Evolutionary conservation across 2,113 vertebrate genomes (phyloP).

Genomic region (Anoura caudifer): DNA sequence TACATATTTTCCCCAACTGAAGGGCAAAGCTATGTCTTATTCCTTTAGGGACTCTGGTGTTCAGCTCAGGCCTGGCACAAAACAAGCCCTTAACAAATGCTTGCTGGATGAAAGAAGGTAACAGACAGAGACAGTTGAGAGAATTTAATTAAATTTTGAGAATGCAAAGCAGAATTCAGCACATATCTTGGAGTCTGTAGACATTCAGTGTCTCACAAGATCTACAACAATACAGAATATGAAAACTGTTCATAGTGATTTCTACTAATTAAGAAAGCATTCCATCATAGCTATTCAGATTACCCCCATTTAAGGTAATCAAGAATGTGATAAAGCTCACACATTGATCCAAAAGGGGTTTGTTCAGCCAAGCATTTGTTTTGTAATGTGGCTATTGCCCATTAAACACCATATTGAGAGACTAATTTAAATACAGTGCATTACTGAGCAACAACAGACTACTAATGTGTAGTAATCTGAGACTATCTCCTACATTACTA

Average conservation of each 20-base stretch:
- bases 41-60: not conserved
- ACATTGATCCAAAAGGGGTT: not conserved
- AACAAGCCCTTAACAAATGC: not conserved
- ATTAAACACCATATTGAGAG: not conserved
- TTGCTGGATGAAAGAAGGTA: not conserved
- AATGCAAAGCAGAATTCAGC: not conserved
- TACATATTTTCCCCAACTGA: not conserved
- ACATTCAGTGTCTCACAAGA: not conserved
- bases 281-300: not conserved
- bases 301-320: not conserved
- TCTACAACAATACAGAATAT: not conserved
- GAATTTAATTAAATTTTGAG: not conserved
- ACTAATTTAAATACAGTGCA: not conserved
- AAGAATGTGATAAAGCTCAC: not conserved
- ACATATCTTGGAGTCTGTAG: not conserved
- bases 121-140: not conserved
- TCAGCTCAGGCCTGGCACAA: not conserved
- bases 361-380: not conserved
- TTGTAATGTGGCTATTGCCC: not conserved
- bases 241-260: not conserved
- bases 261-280: not conserved
- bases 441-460: not conserved
- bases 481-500: not conserved
- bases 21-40: not conserved
- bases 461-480: not conserved